These are phyloP conservation scores for Lophius americanus DNA, from an alignment of 2,797 vertebrate genomes.

Conservation along the genomic window DNA sequence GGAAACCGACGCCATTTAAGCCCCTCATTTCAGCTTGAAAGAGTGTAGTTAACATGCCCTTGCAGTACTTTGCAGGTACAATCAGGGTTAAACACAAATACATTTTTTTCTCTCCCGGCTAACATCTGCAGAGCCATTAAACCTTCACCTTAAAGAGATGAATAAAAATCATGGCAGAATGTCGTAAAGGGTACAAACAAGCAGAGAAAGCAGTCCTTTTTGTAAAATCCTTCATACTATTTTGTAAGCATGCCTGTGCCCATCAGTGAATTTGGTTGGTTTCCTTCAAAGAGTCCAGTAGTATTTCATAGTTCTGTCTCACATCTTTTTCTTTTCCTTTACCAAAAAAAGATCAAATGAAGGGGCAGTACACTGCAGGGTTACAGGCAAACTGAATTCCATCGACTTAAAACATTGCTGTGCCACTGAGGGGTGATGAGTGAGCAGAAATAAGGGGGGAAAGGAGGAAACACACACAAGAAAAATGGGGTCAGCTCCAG, in stretches of 20 bases:
- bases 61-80: background rate
- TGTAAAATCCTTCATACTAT: slow-evolving; percentile 21
- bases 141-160: slow-evolving; percentile 27
- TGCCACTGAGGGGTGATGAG: slow-evolving; percentile 47
- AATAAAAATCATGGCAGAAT: slow-evolving; percentile 13
- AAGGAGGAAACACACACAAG: slow-evolving; percentile 44
- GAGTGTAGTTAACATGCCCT: background rate
- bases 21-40: slow-evolving; percentile 26
- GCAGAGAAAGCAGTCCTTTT: slow-evolving; percentile 6
- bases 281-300: slow-evolving; percentile 32
- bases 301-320: slow-evolving; percentile 24
- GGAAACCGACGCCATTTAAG: slow-evolving; percentile 8
- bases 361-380: slow-evolving; percentile 11
- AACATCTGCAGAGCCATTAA: slow-evolving; percentile 38
- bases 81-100: background rate
- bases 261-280: slow-evolving; percentile 5
- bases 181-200: slow-evolving; percentile 3
- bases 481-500: slow-evolving; percentile 66
- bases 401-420: slow-evolving; percentile 48
- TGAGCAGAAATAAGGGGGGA: slow-evolving; percentile 46
- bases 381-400: slow-evolving; percentile 37
- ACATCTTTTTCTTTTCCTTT: slow-evolving; percentile 11
- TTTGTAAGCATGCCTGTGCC: slow-evolving; percentile 31
- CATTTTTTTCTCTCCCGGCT: slow-evolving; percentile 21
- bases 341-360: slow-evolving; percentile 7